A percentile compares a stretch with the other conserved stretches of the same genome.
Evolutionary conservation across 2,113 vertebrate species (phyloP).

Genomic region (Oryzias woworae): DNA sequence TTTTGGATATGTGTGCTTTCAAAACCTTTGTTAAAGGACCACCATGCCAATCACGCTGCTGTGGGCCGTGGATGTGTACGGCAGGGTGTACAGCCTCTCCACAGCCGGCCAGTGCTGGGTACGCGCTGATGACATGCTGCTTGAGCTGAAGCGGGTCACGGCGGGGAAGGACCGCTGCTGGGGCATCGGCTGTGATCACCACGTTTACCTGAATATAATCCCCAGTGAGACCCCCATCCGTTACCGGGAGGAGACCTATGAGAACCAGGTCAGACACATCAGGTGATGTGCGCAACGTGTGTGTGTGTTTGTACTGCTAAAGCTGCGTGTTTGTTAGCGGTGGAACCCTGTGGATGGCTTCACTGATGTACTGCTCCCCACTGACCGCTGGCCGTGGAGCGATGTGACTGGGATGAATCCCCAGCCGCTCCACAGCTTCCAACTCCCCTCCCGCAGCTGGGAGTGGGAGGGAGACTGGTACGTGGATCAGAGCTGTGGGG

Average conservation of each 20-base stretch:
- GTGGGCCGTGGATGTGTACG: conserved; percentile 95
- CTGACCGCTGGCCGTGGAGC: conserved; percentile 98
- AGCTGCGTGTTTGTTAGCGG: conserved; percentile 74
- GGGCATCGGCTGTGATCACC: conserved; percentile 93
- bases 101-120: conserved; percentile 87
- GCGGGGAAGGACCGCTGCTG: conserved; percentile 88
- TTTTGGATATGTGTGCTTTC: neutral
- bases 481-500: conserved; percentile 95
- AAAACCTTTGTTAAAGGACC: conserved; percentile 44
- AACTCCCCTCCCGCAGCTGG: conserved; percentile 90
- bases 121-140: conserved; percentile 80
- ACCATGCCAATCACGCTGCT: conserved; percentile 84
- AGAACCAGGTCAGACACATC: conserved; percentile 88
- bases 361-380: conserved; percentile 91
- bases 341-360: conserved; percentile 98
- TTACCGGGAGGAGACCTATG: conserved; percentile 91
- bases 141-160: conserved; percentile 90
- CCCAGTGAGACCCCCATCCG: conserved; percentile 86
- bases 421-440: conserved; percentile 88
- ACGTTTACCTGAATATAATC: conserved; percentile 87
- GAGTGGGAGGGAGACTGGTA: conserved; percentile 99
- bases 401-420: conserved; percentile 88
- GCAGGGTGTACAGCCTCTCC: conserved; percentile 87
- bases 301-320: neutral
- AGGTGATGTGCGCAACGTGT: neutral